A percentile compares a stretch with the other conserved stretches of the same genome.
Evolutionary conservation across 2,888 invertebrate species (phyloP).

Genomic region (Tortrix viridana): DNA sequence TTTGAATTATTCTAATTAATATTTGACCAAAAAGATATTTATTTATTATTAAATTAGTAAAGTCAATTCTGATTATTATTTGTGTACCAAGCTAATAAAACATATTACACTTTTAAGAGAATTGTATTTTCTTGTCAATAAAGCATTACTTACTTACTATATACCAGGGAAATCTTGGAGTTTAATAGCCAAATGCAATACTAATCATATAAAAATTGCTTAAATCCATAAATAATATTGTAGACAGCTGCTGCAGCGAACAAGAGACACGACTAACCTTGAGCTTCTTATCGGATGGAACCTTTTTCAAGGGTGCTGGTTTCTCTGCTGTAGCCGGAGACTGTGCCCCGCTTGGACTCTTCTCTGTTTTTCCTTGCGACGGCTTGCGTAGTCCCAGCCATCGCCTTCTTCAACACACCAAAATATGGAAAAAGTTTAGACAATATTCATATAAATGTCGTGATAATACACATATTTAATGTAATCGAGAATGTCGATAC

Average conservation of each 20-base stretch:
- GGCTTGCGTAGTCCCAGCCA: conserved; percentile 93
- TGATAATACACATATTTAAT: too few relatives aligned
- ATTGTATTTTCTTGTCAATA: too few relatives aligned
- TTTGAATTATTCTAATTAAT: too few relatives aligned
- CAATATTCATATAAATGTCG: neutral
- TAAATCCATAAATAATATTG: conserved; percentile 21
- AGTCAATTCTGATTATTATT: too few relatives aligned
- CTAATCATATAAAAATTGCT: neutral
- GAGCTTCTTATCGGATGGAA: conserved; percentile 92
- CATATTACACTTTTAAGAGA: too few relatives aligned
- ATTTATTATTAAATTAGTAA: too few relatives aligned
- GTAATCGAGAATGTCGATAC: too few relatives aligned
- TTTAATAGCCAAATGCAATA: too few relatives aligned
- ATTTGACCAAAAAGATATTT: too few relatives aligned
- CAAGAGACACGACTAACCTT: conserved; percentile 83
- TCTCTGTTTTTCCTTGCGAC: conserved; percentile 94
- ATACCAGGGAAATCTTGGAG: neutral
- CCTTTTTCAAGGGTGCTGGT: conserved; percentile 88
- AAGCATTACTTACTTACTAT: too few relatives aligned
- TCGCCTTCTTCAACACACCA: conserved; percentile 89
- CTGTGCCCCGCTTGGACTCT: conserved; percentile 82
- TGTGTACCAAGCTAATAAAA: too few relatives aligned
- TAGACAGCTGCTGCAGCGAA: neutral
- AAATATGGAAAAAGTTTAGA: conserved; percentile 25
- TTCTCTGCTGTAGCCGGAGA: conserved; percentile 78